Percentiles rank a stretch among this genome's conserved stretches.
Conservation (phyloP, 2,797 vertebrate genomes). For the Menidia menidia region DNA sequence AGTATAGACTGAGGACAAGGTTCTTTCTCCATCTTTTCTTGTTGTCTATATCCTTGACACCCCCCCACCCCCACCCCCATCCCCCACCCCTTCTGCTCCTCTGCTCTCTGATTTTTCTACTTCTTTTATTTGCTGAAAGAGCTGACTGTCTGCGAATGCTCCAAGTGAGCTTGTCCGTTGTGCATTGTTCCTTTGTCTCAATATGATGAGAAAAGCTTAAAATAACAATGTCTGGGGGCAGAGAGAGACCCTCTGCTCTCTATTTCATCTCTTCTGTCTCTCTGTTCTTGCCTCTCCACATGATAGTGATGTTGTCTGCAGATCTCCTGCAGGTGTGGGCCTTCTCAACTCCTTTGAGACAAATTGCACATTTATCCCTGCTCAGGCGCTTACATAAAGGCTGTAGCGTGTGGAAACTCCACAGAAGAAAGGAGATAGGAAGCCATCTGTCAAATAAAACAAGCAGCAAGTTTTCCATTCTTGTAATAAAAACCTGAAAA, state of each 20-base stretch:
- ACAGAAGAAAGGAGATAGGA: constrained; percentile 29
- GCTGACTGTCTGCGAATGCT: constrained; percentile 53
- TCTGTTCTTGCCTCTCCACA: constrained; percentile 65
- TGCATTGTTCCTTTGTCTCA: constrained; percentile 60
- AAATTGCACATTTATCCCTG: constrained; percentile 37
- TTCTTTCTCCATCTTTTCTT: constrained; percentile 59
- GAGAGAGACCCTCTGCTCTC: constrained; percentile 62
- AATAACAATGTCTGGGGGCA: constrained; percentile 72
- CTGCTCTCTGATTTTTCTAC: constrained; percentile 67
- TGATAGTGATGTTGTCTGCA: constrained; percentile 67
- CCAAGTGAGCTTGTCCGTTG: constrained; percentile 43
- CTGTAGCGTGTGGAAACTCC: constrained; percentile 10
- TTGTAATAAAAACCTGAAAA: constrained; percentile 27
- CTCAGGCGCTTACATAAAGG: constrained; percentile 13
- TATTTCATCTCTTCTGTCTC: constrained; percentile 66
- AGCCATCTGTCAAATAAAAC: constrained; percentile 43
- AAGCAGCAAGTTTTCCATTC: constrained; percentile 30
- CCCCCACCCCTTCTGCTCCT: constrained; percentile 40
- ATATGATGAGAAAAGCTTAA: constrained; percentile 77
- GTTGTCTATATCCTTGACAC: constrained; percentile 62
- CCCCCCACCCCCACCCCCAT: constrained; percentile 26
- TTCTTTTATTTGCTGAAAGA: constrained; percentile 67
- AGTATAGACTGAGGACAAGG: constrained; percentile 58
- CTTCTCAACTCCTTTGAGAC: constrained; percentile 46
- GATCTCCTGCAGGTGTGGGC: constrained; percentile 71